These are phyloP conservation scores for Zaprionus kolodkinae DNA, from an alignment of 1,140 invertebrate genomes.

Conservation along the genomic window DNA sequence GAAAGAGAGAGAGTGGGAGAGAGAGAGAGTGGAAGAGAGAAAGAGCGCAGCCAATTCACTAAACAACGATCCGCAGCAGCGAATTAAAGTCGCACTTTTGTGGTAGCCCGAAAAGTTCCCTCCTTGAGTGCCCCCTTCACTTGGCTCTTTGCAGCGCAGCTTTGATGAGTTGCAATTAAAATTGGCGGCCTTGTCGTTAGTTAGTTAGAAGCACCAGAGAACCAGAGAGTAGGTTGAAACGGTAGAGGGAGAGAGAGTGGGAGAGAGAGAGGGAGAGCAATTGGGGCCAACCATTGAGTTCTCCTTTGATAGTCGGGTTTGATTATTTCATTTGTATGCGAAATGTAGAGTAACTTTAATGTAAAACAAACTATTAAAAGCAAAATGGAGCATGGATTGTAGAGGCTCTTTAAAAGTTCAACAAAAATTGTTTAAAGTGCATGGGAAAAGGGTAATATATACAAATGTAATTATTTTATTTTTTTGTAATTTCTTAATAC, in stretches of 20 bases:
- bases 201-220: background rate
- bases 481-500: too few species aligned
- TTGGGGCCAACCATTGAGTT: conserved; percentile 12
- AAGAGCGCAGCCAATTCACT: conserved; percentile 2
- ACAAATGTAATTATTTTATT: too few species aligned
- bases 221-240: background rate
- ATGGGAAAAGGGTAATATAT: too few species aligned
- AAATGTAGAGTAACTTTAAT: background rate
- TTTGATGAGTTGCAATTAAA: conserved; percentile 67
- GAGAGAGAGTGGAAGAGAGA: background rate
- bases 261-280: background rate
- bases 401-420: too few species aligned
- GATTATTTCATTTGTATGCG: background rate
- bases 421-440: too few species aligned
- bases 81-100: conserved; percentile 55
- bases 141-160: conserved; percentile 5
- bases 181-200: conserved; percentile 45
- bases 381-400: background rate
- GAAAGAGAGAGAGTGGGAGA: background rate
- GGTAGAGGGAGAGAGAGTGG: background rate
- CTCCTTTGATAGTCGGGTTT: conserved; percentile 26
- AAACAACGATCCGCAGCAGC: conserved; percentile 28
- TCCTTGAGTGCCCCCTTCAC: conserved; percentile 34
- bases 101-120: conserved; percentile 48
- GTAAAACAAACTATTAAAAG: background rate